Evolutionary conservation across 2,113 vertebrate genomes (phyloP), one percentile per base, ranked within the genome.

Genomic region (Hassar affinis): DNA sequence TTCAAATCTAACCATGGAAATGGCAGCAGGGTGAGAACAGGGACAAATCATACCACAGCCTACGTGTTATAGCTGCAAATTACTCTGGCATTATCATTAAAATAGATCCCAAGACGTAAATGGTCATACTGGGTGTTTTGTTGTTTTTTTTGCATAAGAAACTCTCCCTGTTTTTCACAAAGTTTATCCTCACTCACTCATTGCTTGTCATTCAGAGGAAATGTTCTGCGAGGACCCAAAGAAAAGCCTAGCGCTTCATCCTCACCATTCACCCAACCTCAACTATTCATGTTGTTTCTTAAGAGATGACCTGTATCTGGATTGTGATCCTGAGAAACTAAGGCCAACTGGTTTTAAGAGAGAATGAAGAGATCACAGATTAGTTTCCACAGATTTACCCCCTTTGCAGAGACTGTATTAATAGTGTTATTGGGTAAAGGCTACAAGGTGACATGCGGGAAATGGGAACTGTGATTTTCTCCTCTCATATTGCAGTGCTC

Each of bases 391-490:
- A 33, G 8, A 33, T 25, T 35, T 15, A 2, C 15, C 33, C 33
- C 62, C 3, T 6, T 6, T 15, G 12, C 49, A 69, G 62, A 33
- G 42, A 59, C 27, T n/a, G 20, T 77, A 75, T 76, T 71, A 30
- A 9, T 59, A 45, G 71, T 56, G 20, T 59, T 79, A 52, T 69
- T 11, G n/a, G 45, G 79, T 27, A 25, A 47, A 79, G 86, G 30
- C 69, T 18, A 49, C 38, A 27, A 79, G 66, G 74, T 87, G 54
- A 81, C 49, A 56, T 54, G 75, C 15, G 56, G 47, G 42, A 81
- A 84, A 81, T 85, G 17, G 20, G 20, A 52, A 52, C 22, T 30
- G 14, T 66, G 57, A 71, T 69, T 59, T 78, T 54, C 52, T 54
- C 71, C 62, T 49, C 52, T 77, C 74, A 59, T 66, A 79, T 84